phyloP scores from a whole-genome alignment of 2,113 vertebrate genomes.

The Leucoraja erinaceus region DNA sequence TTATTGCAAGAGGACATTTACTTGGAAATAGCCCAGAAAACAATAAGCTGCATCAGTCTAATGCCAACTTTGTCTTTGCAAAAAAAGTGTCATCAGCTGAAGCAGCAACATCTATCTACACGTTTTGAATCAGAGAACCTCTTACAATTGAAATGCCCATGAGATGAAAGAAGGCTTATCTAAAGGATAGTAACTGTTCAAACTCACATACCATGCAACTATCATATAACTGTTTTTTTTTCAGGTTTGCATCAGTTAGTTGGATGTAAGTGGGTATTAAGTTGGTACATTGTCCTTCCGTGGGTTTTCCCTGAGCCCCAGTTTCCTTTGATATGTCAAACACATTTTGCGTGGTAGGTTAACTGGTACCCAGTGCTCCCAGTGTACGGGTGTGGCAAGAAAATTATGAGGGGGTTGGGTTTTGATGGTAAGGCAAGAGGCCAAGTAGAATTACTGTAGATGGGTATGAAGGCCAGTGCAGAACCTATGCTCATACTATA shows the following conservation, averaged over 20 bases:
- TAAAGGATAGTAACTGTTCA: neutral
- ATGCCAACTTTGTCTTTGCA: neutral
- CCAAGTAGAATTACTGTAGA: too few species aligned
- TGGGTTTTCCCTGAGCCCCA: too few species aligned
- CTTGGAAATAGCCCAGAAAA: conserved; percentile 14
- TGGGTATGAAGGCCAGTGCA: too few species aligned
- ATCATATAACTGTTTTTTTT: neutral
- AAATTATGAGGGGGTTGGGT: too few species aligned
- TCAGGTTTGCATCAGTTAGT: neutral
- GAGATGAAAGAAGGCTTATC: neutral
- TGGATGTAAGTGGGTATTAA: too few species aligned
- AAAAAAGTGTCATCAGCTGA: neutral
- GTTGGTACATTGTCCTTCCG: too few species aligned
- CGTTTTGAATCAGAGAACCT: neutral
- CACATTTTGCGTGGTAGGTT: too few species aligned
- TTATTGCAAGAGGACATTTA: neutral
- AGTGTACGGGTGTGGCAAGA: too few species aligned
- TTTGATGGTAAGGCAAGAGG: too few species aligned
- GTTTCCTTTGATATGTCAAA: too few species aligned
- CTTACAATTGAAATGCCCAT: neutral
- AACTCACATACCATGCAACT: neutral
- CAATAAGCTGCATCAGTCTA: neutral
- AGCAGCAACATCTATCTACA: neutral
- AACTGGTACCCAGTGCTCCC: too few species aligned
- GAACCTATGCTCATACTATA: too few species aligned